Evolutionary conservation across 2,113 vertebrate genomes (phyloP).

Genomic region (Dolichallabes microphthalmus): DNA sequence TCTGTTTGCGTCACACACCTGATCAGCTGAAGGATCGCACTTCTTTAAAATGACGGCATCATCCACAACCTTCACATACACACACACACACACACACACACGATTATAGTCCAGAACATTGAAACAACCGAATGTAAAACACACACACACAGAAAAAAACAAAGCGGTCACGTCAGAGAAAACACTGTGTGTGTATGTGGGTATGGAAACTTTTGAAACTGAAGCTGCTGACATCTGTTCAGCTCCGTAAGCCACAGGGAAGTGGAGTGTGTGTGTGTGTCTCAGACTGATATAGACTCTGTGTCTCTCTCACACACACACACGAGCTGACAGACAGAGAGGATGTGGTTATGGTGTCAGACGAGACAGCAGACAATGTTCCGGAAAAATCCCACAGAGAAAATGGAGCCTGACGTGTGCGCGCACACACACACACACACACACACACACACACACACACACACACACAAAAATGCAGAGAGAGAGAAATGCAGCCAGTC

Average conservation of each 20-base stretch:
- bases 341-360: slow-evolving; percentile 63
- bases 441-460: slow-evolving; percentile 29
- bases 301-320: slow-evolving; percentile 1
- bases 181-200: not conserved
- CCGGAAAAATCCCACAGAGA: slow-evolving; percentile 57
- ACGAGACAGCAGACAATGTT: slow-evolving; percentile 68
- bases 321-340: slow-evolving; percentile 40
- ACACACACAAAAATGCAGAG: slow-evolving; percentile 28
- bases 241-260: not conserved
- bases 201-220: slow-evolving; percentile 31
- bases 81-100: slow-evolving; percentile 12
- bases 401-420: slow-evolving; percentile 39
- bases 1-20: slow-evolving; percentile 61
- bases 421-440: slow-evolving; percentile 36
- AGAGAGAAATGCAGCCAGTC: slow-evolving; percentile 4
- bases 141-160: slow-evolving; percentile 1
- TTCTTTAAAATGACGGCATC: slow-evolving; percentile 68
- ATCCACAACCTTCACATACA: slow-evolving; percentile 57
- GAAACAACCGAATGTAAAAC: not conserved
- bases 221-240: not conserved
- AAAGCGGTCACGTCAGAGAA: not conserved
- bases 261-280: slow-evolving; percentile 25
- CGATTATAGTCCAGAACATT: too few relatives aligned
- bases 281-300: not conserved
- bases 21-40: slow-evolving; percentile 56